Conservation (phyloP, 2,797 vertebrate species). For the Agapornis canus region DNA sequence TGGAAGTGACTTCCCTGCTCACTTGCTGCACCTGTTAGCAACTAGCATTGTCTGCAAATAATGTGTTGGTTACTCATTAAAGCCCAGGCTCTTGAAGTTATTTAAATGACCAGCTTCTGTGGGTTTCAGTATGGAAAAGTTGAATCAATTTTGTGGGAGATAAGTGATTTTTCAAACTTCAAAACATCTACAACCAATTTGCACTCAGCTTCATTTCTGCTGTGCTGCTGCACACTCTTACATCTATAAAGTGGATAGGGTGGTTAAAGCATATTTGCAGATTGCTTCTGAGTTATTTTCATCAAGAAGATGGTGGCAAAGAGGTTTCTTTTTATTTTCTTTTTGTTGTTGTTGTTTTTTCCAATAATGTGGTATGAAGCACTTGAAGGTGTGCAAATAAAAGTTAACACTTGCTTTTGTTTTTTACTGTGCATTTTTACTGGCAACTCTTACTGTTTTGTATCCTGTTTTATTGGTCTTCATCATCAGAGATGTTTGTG, state of each 20-base stretch:
- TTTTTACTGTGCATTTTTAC: neutral
- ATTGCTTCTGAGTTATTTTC: neutral
- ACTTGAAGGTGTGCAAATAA: neutral
- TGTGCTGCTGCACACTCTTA: neutral
- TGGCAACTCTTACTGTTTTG: neutral
- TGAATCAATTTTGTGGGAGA: neutral
- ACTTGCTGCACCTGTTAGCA: neutral
- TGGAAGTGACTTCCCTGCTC: neutral
- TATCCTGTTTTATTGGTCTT: neutral
- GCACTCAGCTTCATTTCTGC: neutral
- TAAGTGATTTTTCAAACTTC: neutral
- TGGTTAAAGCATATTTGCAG: neutral
- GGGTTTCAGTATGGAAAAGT: neutral
- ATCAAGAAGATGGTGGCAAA: neutral
- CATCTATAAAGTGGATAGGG: neutral
- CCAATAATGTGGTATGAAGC: neutral
- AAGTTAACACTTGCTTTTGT: neutral
- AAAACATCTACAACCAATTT: neutral
- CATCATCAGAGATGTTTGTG: neutral
- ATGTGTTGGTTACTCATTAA: neutral
- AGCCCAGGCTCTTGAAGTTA: neutral
- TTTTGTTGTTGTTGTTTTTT: accelerated
- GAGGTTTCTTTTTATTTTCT: neutral
- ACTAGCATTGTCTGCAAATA: neutral
- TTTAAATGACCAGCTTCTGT: neutral